Evolutionary conservation across 2,888 invertebrate species (phyloP).

Genomic region (Hypolimnas misippus): DNA sequence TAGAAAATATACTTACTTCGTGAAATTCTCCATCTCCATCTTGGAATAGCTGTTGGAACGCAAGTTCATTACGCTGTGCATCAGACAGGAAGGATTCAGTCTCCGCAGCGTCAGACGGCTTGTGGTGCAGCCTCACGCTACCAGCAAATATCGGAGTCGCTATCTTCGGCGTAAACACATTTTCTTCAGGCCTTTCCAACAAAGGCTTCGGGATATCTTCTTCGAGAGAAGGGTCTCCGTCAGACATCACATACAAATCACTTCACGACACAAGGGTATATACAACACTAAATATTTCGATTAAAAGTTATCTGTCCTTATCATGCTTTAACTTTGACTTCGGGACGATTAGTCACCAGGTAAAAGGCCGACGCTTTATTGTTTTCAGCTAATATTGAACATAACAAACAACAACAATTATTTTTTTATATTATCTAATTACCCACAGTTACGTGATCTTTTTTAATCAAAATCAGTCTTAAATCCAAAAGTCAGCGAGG

Average conservation of each 20-base stretch:
- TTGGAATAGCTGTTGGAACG: constrained; percentile 72
- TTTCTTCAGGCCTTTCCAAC: constrained; percentile 67
- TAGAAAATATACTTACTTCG: constrained; percentile 55
- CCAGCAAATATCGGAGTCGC: constrained; percentile 73
- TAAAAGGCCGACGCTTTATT: constrained; percentile 9
- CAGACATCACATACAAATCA: constrained; percentile 72
- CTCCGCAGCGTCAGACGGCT: constrained; percentile 54
- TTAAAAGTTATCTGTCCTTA: constrained; percentile 16
- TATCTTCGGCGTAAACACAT: constrained; percentile 79
- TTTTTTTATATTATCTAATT: constrained; percentile 22
- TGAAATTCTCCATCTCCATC: constrained; percentile 70
- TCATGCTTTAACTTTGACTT: constrained; percentile 23
- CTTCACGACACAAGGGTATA: constrained; percentile 15
- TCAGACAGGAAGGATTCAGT: constrained; percentile 64
- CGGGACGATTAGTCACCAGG: constrained; percentile 44
- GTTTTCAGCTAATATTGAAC: constrained; percentile 9
- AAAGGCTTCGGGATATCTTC: constrained; percentile 76
- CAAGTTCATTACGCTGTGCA: constrained; percentile 75
- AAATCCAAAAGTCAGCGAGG: constrained; percentile 12
- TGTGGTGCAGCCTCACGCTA: constrained; percentile 70
- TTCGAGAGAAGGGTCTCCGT: constrained; percentile 81
- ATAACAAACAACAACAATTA: constrained; percentile 3
- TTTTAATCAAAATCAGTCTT: constrained; percentile 29
- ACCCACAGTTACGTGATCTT: constrained; percentile 29
- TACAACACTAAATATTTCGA: constrained; percentile 2